A percentile compares a stretch with the other conserved stretches of the same genome.
Evolutionary conservation across 1,140 invertebrate species (phyloP).

Genomic region (Sitobion miscanthi): DNA sequence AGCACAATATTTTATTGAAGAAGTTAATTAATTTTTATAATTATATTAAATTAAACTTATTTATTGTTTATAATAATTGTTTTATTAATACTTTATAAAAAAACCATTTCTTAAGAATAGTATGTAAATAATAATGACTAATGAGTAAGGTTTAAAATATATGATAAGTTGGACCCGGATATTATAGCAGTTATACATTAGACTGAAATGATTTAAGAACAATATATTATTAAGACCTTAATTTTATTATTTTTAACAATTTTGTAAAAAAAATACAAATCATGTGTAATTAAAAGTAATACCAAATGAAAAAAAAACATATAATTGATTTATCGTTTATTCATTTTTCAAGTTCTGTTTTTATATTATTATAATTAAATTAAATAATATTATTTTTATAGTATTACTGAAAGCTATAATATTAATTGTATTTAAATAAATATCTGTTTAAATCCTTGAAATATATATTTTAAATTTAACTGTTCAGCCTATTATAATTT

Average conservation of each 20-base stretch:
- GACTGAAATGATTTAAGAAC: neutral
- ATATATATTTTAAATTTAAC: neutral
- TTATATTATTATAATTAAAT: neutral
- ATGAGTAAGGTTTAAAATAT: neutral
- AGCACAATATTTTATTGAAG: neutral
- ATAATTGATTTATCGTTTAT: neutral
- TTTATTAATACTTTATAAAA: neutral
- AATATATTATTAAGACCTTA: neutral
- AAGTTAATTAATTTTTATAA: neutral
- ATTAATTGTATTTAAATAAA: neutral
- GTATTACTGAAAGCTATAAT: neutral
- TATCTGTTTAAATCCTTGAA: neutral
- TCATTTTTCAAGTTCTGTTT: neutral
- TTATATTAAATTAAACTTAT: neutral
- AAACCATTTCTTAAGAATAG: too few relatives aligned
- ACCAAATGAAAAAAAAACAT: neutral
- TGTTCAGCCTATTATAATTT: neutral
- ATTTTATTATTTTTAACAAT: neutral
- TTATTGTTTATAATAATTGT: neutral
- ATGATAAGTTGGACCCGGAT: neutral
- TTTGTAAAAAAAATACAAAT: neutral
- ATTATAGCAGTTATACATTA: neutral
- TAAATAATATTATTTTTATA: neutral
- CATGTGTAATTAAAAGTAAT: neutral
- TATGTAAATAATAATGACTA: neutral